Base-by-base conservation (phyloP, 2,113 vertebrate species). In the Ornithorhynchus anatinus region DNA sequence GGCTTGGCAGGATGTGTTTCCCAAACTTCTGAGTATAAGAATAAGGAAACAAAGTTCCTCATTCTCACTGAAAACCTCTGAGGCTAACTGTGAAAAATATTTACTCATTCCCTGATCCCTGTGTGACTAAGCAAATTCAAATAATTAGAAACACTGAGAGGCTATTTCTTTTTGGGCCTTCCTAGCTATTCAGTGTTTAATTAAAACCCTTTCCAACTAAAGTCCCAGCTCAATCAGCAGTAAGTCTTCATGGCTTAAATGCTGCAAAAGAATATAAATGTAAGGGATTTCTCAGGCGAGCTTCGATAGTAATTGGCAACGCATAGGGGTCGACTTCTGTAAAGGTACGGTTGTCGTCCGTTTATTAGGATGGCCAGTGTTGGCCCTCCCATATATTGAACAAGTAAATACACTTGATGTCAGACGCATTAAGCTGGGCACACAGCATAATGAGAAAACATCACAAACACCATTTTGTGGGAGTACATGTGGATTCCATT, bases 131-230 rank as follows among this genome's bases (percentile, higher is more conserved):
- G 37, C 56, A 35, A 57, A 29, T 15, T 48, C 23, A 25, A 47
- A 25, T 37, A 9, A 23, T 52, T 71, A 45, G 20, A 64, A 69
- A 36, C 8, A 25, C n/a, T 51, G 25, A 1, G 1, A n/a, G 9
- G 15, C 25, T 25, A 16, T 29, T 68, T 71, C 9, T 80, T 31
- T 59, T 12, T 43, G 63, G 59, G 33, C 10, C 11, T 19, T 25
- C 12, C 23, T 2, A 66, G 56, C 50, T 62, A 19, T 31, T 38
- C 50, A 7, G 29, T 15, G 5, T 32, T 39, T 84, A 35, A 68
- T 69, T 54, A 80, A 71, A 75, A 60, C 33, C 4, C 25, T 61
- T 67, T 76, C 40, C 53, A 75, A 48, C 35, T 84, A 23, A 72
- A 25, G 39, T 57, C 11, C 36, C 78, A 65, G 33, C 3, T 3